A percentile compares a stretch with the other conserved stretches of the same genome.
These are phyloP conservation scores for Caenorhabditis becei DNA, from an alignment of 2,888 invertebrate species.

Conservation along the genomic window DNA sequence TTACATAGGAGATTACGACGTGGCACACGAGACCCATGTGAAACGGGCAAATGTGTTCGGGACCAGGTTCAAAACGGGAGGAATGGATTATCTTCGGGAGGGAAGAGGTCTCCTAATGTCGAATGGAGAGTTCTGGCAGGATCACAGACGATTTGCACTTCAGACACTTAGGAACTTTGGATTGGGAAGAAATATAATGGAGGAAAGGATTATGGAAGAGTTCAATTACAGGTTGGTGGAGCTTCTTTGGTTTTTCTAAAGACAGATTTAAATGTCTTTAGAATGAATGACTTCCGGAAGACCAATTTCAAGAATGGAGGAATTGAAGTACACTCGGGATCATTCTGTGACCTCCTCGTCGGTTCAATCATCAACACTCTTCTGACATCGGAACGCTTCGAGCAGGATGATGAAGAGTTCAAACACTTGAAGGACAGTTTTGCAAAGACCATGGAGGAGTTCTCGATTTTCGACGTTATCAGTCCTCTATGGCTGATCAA, in stretches of 20 bases:
- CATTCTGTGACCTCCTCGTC: conserved; percentile 57
- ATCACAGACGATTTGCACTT: conserved; percentile 61
- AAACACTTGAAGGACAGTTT: conserved; percentile 30
- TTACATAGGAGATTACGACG: conserved; percentile 44
- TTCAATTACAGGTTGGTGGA: conserved; percentile 8
- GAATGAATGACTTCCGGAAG: conserved; percentile 31
- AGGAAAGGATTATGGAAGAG: conserved; percentile 62
- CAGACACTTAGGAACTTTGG: conserved; percentile 62
- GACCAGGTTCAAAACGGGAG: conserved; percentile 4
- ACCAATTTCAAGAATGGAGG: conserved; percentile 26
- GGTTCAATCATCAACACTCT: conserved; percentile 62
- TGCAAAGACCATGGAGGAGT: conserved; percentile 19
- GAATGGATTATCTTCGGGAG: conserved; percentile 26
- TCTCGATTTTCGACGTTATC: conserved; percentile 41
- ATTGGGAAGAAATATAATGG: conserved; percentile 63
- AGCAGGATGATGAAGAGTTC: conserved; percentile 36
- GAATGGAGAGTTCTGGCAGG: conserved; percentile 59
- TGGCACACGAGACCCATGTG: conserved; percentile 44
- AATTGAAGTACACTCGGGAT: conserved; percentile 20
- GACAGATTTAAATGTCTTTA: too few relatives aligned
- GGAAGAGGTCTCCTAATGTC: conserved; percentile 48
- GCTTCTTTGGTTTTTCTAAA: too few relatives aligned
- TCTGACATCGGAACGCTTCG: conserved; percentile 50
- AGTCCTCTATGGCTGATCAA: conserved; percentile 16
- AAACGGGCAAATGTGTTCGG: conserved; percentile 34